Percentiles rank a stretch among this genome's conserved stretches.
Conservation (phyloP, 2,888 invertebrate genomes). For the Clanis bilineata region DNA sequence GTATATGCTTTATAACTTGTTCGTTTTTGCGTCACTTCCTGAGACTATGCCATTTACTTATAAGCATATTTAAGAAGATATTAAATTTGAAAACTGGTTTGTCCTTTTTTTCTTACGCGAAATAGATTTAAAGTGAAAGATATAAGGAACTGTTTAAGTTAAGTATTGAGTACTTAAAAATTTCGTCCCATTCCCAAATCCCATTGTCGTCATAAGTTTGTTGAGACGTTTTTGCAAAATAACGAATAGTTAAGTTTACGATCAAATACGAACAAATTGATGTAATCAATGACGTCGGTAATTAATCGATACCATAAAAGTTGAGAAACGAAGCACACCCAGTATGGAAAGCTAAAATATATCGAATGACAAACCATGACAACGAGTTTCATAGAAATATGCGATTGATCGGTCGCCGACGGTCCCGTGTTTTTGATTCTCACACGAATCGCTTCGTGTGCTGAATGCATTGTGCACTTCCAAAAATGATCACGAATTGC, state of each 20-base stretch:
- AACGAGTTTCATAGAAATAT: constrained; percentile 65
- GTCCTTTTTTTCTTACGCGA: no score
- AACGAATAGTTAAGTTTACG: background rate
- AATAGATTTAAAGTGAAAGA: no score
- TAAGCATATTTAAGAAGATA: no score
- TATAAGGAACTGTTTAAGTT: background rate
- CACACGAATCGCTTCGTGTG: constrained; percentile 60
- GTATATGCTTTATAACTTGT: background rate
- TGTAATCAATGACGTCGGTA: background rate
- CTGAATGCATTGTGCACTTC: constrained; percentile 49
- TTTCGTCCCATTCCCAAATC: background rate
- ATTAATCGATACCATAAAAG: constrained; percentile 4
- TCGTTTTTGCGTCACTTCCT: background rate
- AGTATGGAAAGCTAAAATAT: constrained; percentile 52
- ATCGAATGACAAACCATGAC: constrained; percentile 57
- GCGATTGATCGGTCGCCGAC: constrained; percentile 70
- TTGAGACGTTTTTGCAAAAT: background rate
- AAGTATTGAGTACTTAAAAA: background rate
- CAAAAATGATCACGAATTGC: constrained; percentile 53
- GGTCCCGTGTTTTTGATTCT: constrained; percentile 71
- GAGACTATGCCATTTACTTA: background rate
- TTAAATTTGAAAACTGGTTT: no score
- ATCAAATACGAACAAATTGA: background rate
- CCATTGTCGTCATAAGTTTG: background rate
- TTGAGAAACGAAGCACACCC: constrained; percentile 35